Evolutionary conservation across 2,797 vertebrate genomes (phyloP).

Genomic region (Melopsittacus undulatus): DNA sequence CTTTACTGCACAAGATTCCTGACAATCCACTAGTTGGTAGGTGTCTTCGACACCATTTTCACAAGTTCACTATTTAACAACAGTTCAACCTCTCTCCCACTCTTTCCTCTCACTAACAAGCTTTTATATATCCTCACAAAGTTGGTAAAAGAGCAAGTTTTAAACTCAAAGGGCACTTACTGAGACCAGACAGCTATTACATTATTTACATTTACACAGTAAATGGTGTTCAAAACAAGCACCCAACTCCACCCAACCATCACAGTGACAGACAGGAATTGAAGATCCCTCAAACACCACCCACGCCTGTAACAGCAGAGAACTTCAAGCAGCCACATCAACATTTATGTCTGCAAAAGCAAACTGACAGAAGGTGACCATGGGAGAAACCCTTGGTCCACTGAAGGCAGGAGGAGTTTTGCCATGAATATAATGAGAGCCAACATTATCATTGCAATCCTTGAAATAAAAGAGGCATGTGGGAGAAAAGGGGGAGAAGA

Average conservation of each 20-base stretch:
- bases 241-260: neutral
- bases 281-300: neutral
- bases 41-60: neutral
- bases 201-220: neutral
- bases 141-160: neutral
- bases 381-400: neutral
- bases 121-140: neutral
- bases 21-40: neutral
- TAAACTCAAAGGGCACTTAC: neutral
- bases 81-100: neutral
- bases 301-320: neutral
- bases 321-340: neutral
- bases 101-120: neutral
- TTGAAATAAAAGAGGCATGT: neutral
- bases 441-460: neutral
- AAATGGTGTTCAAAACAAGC: neutral
- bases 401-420: neutral
- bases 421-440: neutral
- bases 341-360: neutral
- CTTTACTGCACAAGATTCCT: neutral
- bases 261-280: neutral
- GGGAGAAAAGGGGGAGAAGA: accelerated
- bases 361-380: neutral
- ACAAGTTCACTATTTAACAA: neutral
- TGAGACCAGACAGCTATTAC: neutral